Conservation (phyloP, 2,113 vertebrate species). For the Sinocyclocheilus grahami region DNA sequence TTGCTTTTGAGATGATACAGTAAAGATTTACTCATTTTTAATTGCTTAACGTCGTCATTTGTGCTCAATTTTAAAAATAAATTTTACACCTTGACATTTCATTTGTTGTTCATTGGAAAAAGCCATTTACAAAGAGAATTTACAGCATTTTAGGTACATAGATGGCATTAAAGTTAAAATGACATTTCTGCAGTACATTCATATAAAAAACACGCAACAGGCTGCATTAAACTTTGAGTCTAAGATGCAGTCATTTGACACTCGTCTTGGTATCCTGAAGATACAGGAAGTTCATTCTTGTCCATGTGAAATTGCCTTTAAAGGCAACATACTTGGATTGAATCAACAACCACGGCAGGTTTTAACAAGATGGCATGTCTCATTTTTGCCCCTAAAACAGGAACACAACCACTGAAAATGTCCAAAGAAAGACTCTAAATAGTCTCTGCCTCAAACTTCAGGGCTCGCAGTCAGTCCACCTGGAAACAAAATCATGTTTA, state of each 20-base stretch:
- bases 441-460: neutral
- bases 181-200: neutral
- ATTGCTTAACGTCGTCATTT: neutral
- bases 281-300: slow-evolving; percentile 9
- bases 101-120: neutral
- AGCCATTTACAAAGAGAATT: neutral
- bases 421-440: neutral
- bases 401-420: neutral
- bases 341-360: neutral
- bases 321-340: neutral
- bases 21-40: neutral
- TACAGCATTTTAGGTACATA: neutral
- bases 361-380: neutral
- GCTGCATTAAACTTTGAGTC: neutral
- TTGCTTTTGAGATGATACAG: slow-evolving; percentile 1
- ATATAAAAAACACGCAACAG: neutral
- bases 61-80: neutral
- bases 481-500: neutral
- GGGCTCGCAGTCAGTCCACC: neutral
- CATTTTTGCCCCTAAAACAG: neutral
- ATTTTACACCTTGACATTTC: neutral
- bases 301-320: neutral
- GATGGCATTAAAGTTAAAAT: neutral
- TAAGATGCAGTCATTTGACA: neutral
- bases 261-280: neutral